Evolutionary conservation across 2,797 vertebrate species (phyloP).

Genomic region (Dipus sagitta): DNA sequence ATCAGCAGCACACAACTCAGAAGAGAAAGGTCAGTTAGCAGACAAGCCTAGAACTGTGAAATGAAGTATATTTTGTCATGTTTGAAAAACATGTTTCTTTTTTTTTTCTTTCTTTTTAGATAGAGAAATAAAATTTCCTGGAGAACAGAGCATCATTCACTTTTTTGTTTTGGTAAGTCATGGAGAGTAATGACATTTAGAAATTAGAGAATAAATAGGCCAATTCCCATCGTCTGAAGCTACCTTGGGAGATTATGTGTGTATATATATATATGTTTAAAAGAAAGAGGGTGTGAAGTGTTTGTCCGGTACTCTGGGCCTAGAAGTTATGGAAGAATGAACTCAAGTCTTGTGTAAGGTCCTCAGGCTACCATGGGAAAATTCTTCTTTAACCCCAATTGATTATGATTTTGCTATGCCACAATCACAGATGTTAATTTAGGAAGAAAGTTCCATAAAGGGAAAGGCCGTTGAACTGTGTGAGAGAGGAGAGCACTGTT

Average conservation of each 20-base stretch:
- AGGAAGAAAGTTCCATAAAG: background rate
- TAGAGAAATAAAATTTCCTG: constrained; percentile 56
- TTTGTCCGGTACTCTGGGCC: background rate
- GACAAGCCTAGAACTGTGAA: background rate
- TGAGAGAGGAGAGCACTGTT: background rate
- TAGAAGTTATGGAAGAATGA: background rate
- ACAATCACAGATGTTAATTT: background rate
- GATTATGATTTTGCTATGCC: background rate
- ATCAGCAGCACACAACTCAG: background rate
- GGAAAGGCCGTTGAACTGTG: background rate
- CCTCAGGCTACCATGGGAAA: background rate
- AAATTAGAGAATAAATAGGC: constrained; percentile 39
- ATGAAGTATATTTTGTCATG: constrained; percentile 26
- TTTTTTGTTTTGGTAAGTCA: constrained; percentile 63
- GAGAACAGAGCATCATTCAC: constrained; percentile 17
- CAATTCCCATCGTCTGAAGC: background rate
- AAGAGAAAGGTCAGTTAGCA: background rate
- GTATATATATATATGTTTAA: no score
- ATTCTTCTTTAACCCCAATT: constrained; percentile 1
- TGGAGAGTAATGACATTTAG: background rate
- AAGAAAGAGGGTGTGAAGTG: background rate
- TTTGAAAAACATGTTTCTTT: background rate
- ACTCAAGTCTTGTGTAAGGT: background rate
- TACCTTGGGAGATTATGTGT: no score
- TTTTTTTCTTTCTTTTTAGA: constrained; percentile 12